A percentile compares a stretch with the other conserved stretches of the same genome.
Evolutionary conservation across 1,140 invertebrate species (phyloP).

Genomic region (Drosophila melanogaster): DNA sequence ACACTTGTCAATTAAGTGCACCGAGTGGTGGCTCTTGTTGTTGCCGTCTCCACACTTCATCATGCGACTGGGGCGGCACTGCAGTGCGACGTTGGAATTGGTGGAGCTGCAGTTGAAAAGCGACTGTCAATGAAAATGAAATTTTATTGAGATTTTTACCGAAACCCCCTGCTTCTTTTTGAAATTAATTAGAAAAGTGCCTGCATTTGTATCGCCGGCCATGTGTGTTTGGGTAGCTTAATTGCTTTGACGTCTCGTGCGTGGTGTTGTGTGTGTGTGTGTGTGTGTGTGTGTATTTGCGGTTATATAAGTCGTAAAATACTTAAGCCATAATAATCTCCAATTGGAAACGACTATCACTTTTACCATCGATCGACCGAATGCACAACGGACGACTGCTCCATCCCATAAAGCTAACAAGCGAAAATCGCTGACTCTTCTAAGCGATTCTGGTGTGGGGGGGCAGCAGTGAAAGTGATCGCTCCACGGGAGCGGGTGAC

Average conservation of each 20-base stretch:
- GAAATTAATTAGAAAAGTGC: constrained; percentile 81
- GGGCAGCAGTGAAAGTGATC: constrained; percentile 57
- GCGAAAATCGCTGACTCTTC: constrained; percentile 69
- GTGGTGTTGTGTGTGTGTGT: constrained; percentile 39
- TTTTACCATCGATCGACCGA: constrained; percentile 64
- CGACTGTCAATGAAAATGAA: constrained; percentile 82
- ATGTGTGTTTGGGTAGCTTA: constrained; percentile 71
- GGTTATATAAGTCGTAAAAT: constrained; percentile 83
- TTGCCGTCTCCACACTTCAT: constrained; percentile 57
- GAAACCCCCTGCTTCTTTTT: constrained; percentile 15
- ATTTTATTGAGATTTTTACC: constrained; percentile 80
- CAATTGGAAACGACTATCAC: constrained; percentile 82
- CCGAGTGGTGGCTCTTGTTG: constrained; percentile 58
- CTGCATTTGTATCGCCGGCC: constrained; percentile 43
- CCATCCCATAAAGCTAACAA: constrained; percentile 48
- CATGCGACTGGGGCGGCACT: constrained; percentile 19
- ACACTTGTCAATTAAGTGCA: constrained; percentile 83
- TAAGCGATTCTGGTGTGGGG: constrained; percentile 63
- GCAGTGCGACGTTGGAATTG: neutral
- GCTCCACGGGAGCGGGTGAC: constrained; percentile 55
- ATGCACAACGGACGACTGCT: constrained; percentile 8
- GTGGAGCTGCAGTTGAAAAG: constrained; percentile 72
- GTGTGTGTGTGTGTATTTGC: constrained; percentile 35
- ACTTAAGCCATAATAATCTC: constrained; percentile 81
- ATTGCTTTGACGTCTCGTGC: constrained; percentile 69